phyloP scores from a whole-genome alignment of 2,888 invertebrate species.

The Norana najaformis region DNA sequence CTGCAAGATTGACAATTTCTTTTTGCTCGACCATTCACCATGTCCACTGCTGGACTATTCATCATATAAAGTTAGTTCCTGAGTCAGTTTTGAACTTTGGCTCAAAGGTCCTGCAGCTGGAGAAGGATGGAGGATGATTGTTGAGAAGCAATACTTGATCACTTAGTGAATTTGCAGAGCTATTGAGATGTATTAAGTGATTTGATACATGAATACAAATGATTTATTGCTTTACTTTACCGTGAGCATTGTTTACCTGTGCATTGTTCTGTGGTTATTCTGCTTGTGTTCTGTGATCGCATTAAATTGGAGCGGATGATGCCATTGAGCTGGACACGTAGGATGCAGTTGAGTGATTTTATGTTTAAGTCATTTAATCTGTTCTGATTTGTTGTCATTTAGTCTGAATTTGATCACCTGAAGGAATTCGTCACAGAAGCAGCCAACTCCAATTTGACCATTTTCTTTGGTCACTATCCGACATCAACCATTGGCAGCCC shows the following conservation, averaged over 20 bases:
- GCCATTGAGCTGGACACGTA: background rate
- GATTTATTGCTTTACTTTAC: no score
- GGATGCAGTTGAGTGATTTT: background rate
- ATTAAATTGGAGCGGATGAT: no score
- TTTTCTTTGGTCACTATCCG: constrained; percentile 90
- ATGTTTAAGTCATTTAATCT: no score
- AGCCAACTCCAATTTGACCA: constrained; percentile 67
- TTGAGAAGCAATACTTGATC: no score
- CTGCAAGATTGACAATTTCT: background rate
- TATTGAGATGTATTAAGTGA: no score
- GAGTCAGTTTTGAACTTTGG: background rate
- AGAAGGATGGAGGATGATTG: background rate
- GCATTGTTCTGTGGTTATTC: no score
- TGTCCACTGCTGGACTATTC: no score
- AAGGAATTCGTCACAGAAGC: constrained; percentile 65
- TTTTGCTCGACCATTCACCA: no score
- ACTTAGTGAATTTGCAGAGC: no score
- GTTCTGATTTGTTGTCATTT: constrained; percentile 31
- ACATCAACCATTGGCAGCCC: constrained; percentile 75
- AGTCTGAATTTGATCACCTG: constrained; percentile 63
- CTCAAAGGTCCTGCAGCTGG: background rate
- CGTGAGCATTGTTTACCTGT: no score
- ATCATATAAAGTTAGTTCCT: background rate
- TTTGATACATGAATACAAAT: no score
- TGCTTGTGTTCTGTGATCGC: no score